These are phyloP conservation scores for Prunella himalayana DNA, from an alignment of 2,113 vertebrate species.

Conservation along the genomic window DNA sequence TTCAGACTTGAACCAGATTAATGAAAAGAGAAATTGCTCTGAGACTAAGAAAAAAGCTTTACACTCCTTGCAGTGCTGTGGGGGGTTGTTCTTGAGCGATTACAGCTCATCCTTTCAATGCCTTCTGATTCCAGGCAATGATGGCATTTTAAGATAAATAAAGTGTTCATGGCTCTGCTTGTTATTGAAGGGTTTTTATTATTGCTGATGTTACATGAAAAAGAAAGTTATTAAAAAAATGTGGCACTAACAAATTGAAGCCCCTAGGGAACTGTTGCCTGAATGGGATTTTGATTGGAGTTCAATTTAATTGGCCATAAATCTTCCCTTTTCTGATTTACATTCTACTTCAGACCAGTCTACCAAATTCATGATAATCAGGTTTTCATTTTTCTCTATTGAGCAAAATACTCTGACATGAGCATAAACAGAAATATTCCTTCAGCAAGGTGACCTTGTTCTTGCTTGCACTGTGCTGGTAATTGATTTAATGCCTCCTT, in stretches of 20 bases:
- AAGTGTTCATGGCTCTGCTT: not conserved
- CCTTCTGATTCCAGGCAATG: slow-evolving; percentile 20
- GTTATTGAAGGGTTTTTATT: slow-evolving; percentile 42
- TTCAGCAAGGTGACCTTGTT: slow-evolving; percentile 67
- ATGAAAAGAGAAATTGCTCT: slow-evolving; percentile 24
- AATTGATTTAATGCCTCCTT: slow-evolving; percentile 57
- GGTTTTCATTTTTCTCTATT: slow-evolving; percentile 41
- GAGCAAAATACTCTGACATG: slow-evolving; percentile 34
- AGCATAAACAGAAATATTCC: slow-evolving; percentile 42
- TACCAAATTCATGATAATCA: slow-evolving; percentile 58
- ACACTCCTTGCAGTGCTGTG: not conserved
- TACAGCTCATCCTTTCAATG: not conserved
- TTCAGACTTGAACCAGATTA: not conserved
- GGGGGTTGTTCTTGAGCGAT: not conserved
- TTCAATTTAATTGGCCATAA: slow-evolving; percentile 66
- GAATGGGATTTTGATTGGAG: slow-evolving; percentile 67
- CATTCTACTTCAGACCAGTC: slow-evolving; percentile 29
- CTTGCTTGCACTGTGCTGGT: not conserved
- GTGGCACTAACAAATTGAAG: slow-evolving; percentile 60
- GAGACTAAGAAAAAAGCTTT: not conserved
- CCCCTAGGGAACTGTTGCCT: slow-evolving; percentile 50
- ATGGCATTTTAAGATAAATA: slow-evolving; percentile 57
- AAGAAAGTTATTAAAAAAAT: slow-evolving; percentile 60
- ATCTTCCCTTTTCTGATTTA: slow-evolving; percentile 57
- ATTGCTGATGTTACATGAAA: slow-evolving; percentile 52